Base-by-base conservation (phyloP, 1,140 invertebrate genomes). In the Panonychus citri region DNA sequence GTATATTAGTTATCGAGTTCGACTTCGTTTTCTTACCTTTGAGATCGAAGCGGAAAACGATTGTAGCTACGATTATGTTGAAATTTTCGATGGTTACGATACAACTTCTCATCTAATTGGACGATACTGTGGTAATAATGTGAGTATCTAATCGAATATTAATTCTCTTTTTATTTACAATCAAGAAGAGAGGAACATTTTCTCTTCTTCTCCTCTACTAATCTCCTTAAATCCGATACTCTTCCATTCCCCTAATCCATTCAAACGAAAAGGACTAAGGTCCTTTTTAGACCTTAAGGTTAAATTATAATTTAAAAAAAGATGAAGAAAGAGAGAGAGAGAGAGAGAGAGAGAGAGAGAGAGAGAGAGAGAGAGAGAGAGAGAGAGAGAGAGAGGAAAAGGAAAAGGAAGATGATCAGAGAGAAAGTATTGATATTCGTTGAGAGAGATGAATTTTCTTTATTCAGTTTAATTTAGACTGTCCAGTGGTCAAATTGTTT, bases 51-150 rank as follows among this genome's bases (percentile, higher is more conserved):
- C 85, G 46, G 88, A 93, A 68, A 76, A 78, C 10, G 83, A 88
- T 62, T 96, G 91, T 65, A 78, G 78, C 48, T 96, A 93, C 65
- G 91, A 96, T 68, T 90, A 79, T 64, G 85, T 95, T 0, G 85
- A 94, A 68, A 78, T 95, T 2, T 86, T 81, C 66, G 83, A 84
- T 27, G 87, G 88, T 0, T 73, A 82, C 59, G 85, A 90, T 64
- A 81, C 82, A 28, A 81, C 80, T 50, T 79, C 79, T 13, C 75
- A 76, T 1, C 77, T 78, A 56, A 81, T 85, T 62, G 87, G 85
- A 28, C 79, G 79, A 66, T 87, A 82, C 66, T 95, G 89, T 68
- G 87, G 88, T 48, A 82, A 79, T 64, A 75, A 78, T 66, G 86
- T 90, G 71, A 73, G 73, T 70, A 34, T 34, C n/a, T n/a, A n/a